Evolutionary conservation across 2,888 invertebrate genomes (phyloP), one percentile per base, ranked within the genome.

Genomic region (Epirrita christyi): DNA sequence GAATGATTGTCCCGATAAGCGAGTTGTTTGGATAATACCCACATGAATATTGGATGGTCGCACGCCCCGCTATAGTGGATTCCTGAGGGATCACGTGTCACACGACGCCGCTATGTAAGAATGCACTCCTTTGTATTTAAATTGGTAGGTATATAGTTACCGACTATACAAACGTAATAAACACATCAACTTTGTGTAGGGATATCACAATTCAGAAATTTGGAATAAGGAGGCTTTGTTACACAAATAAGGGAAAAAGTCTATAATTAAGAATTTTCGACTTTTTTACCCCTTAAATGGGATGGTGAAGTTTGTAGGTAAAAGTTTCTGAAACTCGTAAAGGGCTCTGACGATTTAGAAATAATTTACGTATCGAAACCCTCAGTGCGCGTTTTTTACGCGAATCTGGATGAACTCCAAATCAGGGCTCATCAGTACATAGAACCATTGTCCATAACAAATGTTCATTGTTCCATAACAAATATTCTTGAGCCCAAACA

Each of bases 1-100:
- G 48, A 56, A 34, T 40, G 42, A 49, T 53, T 56, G 44, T 52
- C 53, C 47, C 8, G 44, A 53, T 44, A 65, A 72, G 70, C 63
- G 58, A 60, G 50, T 60, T 53, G 64, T 67, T 61, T 67, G 63
- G 59, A 69, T 63, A 63, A 62, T 72, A 61, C 72, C 73, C 75
- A 21, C 21, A 80, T 80, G 75, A 76, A 77, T 77, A 78, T 74
- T 73, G 72, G 64, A 78, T 72, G 63, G 64, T 58, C 55, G 55
- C 66, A 59, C 58, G 29, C 64, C 21, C 52, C 54, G 64, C 63
- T 68, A 62, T 63, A 59, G 58, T 58, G 48, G 27, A 58, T 61
- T 71, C 79, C 71, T 61, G n/a, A 40, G 76, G 72, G 77, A 75
- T 63, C 28, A 62, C 58, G 63, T 66, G 69, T 66, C 61, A 66